Evolutionary conservation across 1,140 invertebrate genomes (phyloP), one percentile per base, ranked within the genome.

Genomic region (Drosophila prosaltans): DNA sequence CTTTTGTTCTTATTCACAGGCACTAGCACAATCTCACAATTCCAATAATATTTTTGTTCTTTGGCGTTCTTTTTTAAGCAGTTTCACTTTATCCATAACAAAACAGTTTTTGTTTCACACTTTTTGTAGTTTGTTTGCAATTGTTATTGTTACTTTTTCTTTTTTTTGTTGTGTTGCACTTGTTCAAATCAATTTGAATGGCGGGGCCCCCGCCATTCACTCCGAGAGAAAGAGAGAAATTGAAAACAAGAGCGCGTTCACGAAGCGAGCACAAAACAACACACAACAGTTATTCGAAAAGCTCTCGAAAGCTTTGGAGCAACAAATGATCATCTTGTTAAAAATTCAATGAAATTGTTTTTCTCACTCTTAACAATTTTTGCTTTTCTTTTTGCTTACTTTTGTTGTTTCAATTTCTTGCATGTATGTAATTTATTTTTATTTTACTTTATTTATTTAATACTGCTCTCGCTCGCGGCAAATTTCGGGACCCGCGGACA

Each of bases 151-250:
- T 82, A 62, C 79, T 79, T 40, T 40, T 40, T 40, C 10, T 40
- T 40, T 26, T 48, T 51, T 8, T 51, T 51, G 16, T 11, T 41
- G 64, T 65, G 68, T 63, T 88, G 84, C 84, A 88, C 84, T 88
- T 88, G 84, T 84, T 89, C 80, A 88, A 89, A 84, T 84, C 82
- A 84, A 84, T 84, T 51, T 88, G 84, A 89, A 77, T 74, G 81
- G 70, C 32, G 64, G 26, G 28, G 11, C 24, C 66, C 41, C 58
- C 57, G 64, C 66, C 74, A 68, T 72, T 77, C 66, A 74, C 73
- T 61, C 41, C 16, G 16, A 66, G 51, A 45, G 48, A 51, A 16
- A 65, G 65, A 65, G 69, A 55, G 40, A 57, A 32, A 72, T 54
- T 61, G 24, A 63, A 54, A 68, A 69, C 76, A 58, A 55, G 54